Evolutionary conservation across 2,113 vertebrate genomes (phyloP).

Genomic region (Erythrolamprus reginae): DNA sequence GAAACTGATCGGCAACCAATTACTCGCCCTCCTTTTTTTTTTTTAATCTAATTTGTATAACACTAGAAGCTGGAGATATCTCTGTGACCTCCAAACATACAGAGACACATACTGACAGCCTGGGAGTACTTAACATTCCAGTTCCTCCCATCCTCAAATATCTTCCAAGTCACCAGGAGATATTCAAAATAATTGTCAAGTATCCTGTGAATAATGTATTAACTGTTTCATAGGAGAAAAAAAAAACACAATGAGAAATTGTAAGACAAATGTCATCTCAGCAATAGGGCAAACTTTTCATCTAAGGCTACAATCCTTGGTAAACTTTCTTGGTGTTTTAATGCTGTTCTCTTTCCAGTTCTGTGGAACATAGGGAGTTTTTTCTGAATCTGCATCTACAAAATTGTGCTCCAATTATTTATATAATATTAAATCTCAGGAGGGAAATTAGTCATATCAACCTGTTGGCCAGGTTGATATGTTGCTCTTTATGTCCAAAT

Average conservation of each 20-base stretch:
- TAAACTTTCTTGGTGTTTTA: neutral
- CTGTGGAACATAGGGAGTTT: neutral
- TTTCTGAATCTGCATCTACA: neutral
- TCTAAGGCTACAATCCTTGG: neutral
- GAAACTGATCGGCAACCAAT: too few relatives aligned
- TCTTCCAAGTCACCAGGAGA: neutral
- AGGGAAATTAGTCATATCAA: neutral
- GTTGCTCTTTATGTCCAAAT: conserved; percentile 7
- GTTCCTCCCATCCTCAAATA: neutral
- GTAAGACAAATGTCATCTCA: neutral
- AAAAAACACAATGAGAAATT: neutral
- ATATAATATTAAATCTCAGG: neutral
- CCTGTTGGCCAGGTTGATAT: too few relatives aligned
- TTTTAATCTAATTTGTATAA: neutral
- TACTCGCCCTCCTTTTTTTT: neutral
- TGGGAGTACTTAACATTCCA: neutral
- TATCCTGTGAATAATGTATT: neutral
- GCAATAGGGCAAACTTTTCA: neutral
- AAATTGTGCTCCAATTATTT: neutral
- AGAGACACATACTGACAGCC: neutral
- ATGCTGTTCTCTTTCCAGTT: neutral
- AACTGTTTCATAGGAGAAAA: neutral
- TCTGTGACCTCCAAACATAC: neutral
- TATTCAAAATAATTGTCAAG: neutral
- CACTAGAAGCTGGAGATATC: neutral